Conservation (phyloP, 2,888 invertebrate genomes). For the Geophilus truncorum region DNA sequence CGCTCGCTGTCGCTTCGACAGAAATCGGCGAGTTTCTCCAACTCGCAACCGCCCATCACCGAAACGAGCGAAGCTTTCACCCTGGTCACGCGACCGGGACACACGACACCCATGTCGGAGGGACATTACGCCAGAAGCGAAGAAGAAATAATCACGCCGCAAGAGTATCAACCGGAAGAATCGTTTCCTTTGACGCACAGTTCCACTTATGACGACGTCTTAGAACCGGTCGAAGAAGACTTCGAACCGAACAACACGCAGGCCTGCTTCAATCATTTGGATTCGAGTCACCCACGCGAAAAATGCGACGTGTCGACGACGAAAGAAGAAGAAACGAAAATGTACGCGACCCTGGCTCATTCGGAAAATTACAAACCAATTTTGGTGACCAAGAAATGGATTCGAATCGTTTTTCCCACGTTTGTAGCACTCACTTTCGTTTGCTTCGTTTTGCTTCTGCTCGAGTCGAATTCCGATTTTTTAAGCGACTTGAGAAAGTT, state of each 20-base stretch:
- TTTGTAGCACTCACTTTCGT: constrained; percentile 68
- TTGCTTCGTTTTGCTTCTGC: constrained; percentile 58
- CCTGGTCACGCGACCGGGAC: constrained; percentile 33
- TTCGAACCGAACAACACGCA: background rate
- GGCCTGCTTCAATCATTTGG: constrained; percentile 23
- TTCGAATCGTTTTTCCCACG: constrained; percentile 71
- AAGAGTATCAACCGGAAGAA: constrained; percentile 4
- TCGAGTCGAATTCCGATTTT: constrained; percentile 72
- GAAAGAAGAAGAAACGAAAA: background rate
- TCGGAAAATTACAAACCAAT: constrained; percentile 27
- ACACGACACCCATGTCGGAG: constrained; percentile 35
- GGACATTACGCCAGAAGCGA: background rate
- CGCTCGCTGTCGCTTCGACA: constrained; percentile 39
- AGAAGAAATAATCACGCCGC: background rate
- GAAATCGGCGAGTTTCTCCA: constrained; percentile 37
- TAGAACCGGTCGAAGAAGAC: constrained; percentile 67
- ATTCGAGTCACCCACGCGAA: constrained; percentile 17
- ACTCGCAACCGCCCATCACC: constrained; percentile 37
- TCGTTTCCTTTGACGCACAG: constrained; percentile 44
- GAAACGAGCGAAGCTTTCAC: constrained; percentile 36
- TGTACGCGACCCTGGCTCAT: constrained; percentile 23
- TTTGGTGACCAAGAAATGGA: constrained; percentile 34
- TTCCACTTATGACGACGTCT: constrained; percentile 55
- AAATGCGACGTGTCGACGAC: background rate
- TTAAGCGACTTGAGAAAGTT: constrained; percentile 64